Conservation (phyloP, 2,113 vertebrate genomes). For the Paramisgurnus dabryanus region DNA sequence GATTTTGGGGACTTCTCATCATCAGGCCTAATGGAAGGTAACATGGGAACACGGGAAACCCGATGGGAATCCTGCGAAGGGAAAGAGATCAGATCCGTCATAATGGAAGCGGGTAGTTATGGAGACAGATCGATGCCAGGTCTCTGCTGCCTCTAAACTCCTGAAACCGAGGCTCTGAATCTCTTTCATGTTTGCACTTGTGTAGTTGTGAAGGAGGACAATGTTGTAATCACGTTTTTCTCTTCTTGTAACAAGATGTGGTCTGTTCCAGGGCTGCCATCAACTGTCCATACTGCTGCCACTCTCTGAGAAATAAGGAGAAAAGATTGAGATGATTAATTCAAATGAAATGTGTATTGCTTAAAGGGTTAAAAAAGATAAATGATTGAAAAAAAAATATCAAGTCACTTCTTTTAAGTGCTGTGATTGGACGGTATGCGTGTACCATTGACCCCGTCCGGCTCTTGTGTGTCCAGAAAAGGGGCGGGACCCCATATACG, state of each 20-base stretch:
- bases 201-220: conserved; percentile 29
- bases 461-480: conserved; percentile 90
- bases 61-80: background rate
- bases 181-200: conserved; percentile 20
- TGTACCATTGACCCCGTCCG: conserved; percentile 83
- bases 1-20: background rate
- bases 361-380: background rate
- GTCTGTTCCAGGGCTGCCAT: conserved; percentile 89
- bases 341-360: no score
- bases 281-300: conserved; percentile 99
- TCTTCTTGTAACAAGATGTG: conserved; percentile 76
- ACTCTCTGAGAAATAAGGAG: conserved; percentile 80
- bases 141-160: conserved; percentile 33
- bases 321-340: background rate
- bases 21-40: conserved; percentile 7
- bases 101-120: conserved; percentile 15
- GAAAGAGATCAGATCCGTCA: conserved; percentile 15
- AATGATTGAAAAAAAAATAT: background rate
- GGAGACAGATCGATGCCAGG: conserved; percentile 22
- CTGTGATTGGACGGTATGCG: background rate
- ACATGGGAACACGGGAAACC: conserved; percentile 13
- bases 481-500: conserved; percentile 98
- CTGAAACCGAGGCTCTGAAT: conserved; percentile 19
- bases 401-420: background rate
- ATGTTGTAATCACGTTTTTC: conserved; percentile 44